phyloP scores from a whole-genome alignment of 2,888 invertebrate species.

The Eupelmus urozonus region DNA sequence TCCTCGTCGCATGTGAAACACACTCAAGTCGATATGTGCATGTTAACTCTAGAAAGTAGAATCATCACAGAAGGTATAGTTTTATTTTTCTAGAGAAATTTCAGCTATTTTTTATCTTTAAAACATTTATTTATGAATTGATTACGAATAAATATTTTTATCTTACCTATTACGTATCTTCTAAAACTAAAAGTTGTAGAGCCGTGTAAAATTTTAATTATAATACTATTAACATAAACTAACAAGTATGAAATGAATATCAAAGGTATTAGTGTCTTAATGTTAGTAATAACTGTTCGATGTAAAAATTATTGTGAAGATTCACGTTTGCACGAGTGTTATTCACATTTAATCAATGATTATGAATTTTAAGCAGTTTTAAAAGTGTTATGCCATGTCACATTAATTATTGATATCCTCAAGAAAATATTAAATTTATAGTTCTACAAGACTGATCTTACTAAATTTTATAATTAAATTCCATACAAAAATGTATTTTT shows the following conservation, averaged over 20 bases:
- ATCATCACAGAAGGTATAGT: background rate
- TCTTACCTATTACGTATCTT: too few relatives aligned
- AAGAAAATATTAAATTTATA: background rate
- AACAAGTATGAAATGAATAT: background rate
- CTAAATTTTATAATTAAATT: too few relatives aligned
- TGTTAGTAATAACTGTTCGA: constrained; percentile 3
- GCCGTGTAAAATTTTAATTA: too few relatives aligned
- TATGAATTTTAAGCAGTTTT: background rate
- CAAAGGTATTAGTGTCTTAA: background rate
- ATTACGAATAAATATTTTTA: too few relatives aligned
- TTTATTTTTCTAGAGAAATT: too few relatives aligned
- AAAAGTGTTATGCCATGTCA: background rate
- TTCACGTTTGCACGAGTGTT: constrained; percentile 35
- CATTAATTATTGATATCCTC: background rate
- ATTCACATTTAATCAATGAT: constrained; percentile 7
- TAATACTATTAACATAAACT: too few relatives aligned
- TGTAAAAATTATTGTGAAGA: background rate
- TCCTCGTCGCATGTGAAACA: constrained; percentile 48
- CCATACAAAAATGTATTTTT: too few relatives aligned
- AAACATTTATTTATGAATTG: too few relatives aligned
- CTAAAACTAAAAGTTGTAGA: too few relatives aligned
- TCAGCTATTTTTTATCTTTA: too few relatives aligned
- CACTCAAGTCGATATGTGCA: background rate
- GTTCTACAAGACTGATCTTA: too few relatives aligned
- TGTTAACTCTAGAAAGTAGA: background rate